Base-by-base conservation (phyloP, 2,113 vertebrate genomes). In the Gadus macrocephalus region DNA sequence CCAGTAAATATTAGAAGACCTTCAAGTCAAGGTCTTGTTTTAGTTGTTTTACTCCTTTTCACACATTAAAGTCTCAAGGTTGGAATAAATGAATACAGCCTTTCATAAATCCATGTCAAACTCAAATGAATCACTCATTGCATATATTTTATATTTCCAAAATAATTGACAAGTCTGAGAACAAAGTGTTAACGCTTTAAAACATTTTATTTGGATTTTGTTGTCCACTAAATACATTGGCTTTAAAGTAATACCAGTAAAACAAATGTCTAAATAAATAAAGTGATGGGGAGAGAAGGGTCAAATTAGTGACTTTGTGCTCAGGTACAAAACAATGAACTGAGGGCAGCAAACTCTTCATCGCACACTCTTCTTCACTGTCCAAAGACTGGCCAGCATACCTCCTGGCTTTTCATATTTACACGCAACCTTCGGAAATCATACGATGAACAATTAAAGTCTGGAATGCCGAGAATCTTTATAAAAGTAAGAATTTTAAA, bases 401-500 rank as follows among this genome's bases (percentile, higher is more conserved):
- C 82, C 78, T 83, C 75, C 58, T 78, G 81, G 84, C 71, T 79
- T 86, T 82, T 76, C 64, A 61, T 89, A 89, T 58, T 17, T 85
- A 82, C 89, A 90, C 85, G 85, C 82, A 86, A 86, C 77, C 83
- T 86, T 87, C 73, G 72, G 67, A 83, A 87, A 82, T 66, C 64
- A 60, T 60, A 72, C 70, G 15, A 65, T 67, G 66, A 80, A 77
- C 80, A 79, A 84, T 77, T 49, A 72, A 79, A 84, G 85, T 83
- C 75, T 85, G 89, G 89, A 90, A 91, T 88, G 87, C 88, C 81
- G 84, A 84, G 77, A 86, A 80, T 86, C 78, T 69, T 82, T 86
- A 88, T 80, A 89, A 91, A 91, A 90, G 86, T 84, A 85, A 87
- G 81, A 84, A 86, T 78, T 84, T 78, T 86, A 76, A 75, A 81